These are phyloP conservation scores for Thera obeliscata DNA, from an alignment of 2,888 invertebrate species.

Conservation along the genomic window DNA sequence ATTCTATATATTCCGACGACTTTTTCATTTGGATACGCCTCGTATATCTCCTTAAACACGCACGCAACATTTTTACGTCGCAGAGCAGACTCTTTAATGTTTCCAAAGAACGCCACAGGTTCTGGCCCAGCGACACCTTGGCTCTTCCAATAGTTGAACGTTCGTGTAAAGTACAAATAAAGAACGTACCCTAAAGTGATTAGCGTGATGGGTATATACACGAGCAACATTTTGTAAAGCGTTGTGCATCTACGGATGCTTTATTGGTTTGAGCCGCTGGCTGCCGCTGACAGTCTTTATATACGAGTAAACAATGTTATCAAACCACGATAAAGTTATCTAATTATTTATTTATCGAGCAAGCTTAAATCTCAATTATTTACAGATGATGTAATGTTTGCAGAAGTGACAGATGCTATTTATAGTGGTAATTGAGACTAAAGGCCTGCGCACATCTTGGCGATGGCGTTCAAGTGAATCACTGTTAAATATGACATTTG, in stretches of 20 bases:
- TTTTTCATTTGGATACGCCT: constrained; percentile 57
- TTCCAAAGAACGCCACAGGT: constrained; percentile 58
- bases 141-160: constrained; percentile 60
- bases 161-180: constrained; percentile 56
- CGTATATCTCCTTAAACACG: constrained; percentile 42
- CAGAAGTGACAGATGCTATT: too few relatives aligned
- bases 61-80: constrained; percentile 3
- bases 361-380: too few relatives aligned
- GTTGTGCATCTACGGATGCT: background rate
- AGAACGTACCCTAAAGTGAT: constrained; percentile 25
- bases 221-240: constrained; percentile 4
- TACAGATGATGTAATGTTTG: too few relatives aligned
- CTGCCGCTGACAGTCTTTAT: background rate
- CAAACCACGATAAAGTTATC: background rate
- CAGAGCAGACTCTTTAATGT: constrained; percentile 47
- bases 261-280: too few relatives aligned
- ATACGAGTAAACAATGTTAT: background rate
- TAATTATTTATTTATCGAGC: too few relatives aligned
- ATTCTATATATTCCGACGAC: constrained; percentile 61
- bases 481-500: too few relatives aligned
- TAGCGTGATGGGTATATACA: background rate
- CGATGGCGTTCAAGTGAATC: too few relatives aligned
- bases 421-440: too few relatives aligned
- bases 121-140: constrained; percentile 53
- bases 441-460: too few relatives aligned